Base-by-base conservation (phyloP, 1,140 invertebrate genomes). In the Drosophila azteca region DNA sequence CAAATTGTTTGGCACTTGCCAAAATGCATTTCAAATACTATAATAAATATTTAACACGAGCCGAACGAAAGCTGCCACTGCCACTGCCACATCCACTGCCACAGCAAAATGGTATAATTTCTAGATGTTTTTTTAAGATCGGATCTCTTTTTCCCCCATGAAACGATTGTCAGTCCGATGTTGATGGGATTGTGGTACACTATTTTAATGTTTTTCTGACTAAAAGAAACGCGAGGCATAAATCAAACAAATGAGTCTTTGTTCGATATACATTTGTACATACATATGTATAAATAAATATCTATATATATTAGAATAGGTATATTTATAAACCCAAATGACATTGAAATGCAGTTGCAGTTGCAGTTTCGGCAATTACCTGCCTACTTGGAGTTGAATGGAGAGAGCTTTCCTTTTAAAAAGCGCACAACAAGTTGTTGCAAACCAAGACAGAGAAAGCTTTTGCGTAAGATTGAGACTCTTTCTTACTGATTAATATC, bases 171-270 rank as follows among this genome's bases (percentile, higher is more conserved):
- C 74, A 69, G 52, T 31, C 45, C 39, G 48, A 31, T 61, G 68
- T 55, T 67, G 71, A 54, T 77, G 63, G 66, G 77, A 57, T 67
- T 63, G 45, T 60, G 73, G 50, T 50, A 17, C 22, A 54, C 15
- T 62, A 62, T 49, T 79, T 79, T 59, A 83, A 72, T 71, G 61
- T 48, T 57, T 39, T 71, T 64, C 68, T 66, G 82, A 77, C 82
- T 77, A 87, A 75, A 77, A 73, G 62, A 77, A 61, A 43, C 17
- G 61, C 11, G 11, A 39, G n/a, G 29, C 43, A 53, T 54, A 66
- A 72, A 61, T 72, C 75, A 64, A 74, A 58, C 54, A 44, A 48
- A 80, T 77, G 70, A 52, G 54, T 54, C 62, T 75, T 66, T 60
- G 71, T 73, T 66, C 43, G 59, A 20, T 53, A 51, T 54, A 20